Evolutionary conservation across 2,888 invertebrate genomes (phyloP).

Genomic region (Linnaemya tessellans): DNA sequence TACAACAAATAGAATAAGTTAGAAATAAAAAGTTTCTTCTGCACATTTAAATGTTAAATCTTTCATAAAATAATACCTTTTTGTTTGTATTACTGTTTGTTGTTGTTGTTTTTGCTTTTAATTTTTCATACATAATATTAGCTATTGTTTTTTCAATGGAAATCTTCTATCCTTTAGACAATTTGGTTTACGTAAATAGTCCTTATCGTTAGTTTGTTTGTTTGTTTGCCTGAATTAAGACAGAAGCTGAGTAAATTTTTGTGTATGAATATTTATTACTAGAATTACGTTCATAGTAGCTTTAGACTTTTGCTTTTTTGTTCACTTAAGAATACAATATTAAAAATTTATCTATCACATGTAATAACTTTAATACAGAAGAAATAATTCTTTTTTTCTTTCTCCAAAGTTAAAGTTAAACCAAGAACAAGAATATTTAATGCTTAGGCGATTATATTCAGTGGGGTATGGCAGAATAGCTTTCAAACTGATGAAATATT

Average conservation of each 20-base stretch:
- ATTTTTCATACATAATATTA: conserved; percentile 50
- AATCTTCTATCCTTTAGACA: conserved; percentile 22
- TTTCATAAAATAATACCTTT: conserved; percentile 81
- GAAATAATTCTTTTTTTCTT: too few species aligned
- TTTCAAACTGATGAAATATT: too few species aligned
- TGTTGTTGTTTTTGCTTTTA: conserved; percentile 46
- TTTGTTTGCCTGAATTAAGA: not conserved
- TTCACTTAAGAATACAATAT: conserved; percentile 14
- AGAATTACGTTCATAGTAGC: conserved; percentile 46
- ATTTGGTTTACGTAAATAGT: conserved; percentile 20
- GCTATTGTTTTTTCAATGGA: conserved; percentile 40
- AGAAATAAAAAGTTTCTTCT: conserved; percentile 72
- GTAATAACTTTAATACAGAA: conserved; percentile 10
- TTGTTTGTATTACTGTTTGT: conserved; percentile 57
- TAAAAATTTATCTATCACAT: conserved; percentile 21
- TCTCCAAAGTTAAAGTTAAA: too few species aligned
- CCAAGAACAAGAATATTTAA: too few species aligned
- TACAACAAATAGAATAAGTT: conserved; percentile 46
- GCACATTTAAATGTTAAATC: conserved; percentile 83
- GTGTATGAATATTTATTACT: conserved; percentile 61
- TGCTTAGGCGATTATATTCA: too few species aligned
- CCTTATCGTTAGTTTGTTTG: not conserved
- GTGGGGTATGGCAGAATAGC: too few species aligned
- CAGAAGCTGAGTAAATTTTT: not conserved
- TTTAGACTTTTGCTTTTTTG: conserved; percentile 29